phyloP scores from a whole-genome alignment of 1,140 invertebrate species.

The Aphis gossypii region DNA sequence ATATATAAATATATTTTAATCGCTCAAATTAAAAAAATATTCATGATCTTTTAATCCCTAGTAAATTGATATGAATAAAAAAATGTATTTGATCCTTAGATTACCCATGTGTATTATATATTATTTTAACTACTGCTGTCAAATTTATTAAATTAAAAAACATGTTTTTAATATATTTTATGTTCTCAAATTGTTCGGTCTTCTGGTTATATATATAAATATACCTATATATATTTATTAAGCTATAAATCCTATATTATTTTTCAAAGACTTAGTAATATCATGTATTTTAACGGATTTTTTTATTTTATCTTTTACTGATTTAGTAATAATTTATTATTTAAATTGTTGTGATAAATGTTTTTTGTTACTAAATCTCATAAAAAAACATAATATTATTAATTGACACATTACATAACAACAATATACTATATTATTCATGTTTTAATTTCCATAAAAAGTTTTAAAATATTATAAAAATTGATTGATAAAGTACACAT shows the following conservation, averaged over 20 bases:
- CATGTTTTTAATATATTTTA: not conserved
- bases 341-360: not conserved
- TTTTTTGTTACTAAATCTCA: not conserved
- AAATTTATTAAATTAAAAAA: not conserved
- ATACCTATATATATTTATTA: not conserved
- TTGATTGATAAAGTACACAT: not conserved
- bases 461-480: not conserved
- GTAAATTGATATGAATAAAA: not conserved
- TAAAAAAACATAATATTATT: not conserved
- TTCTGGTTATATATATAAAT: not conserved
- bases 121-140: not conserved
- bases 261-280: not conserved
- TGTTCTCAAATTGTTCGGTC: not conserved
- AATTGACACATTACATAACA: not conserved
- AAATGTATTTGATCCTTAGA: not conserved
- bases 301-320: not conserved
- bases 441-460: not conserved
- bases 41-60: not conserved
- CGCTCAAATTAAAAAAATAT: not conserved
- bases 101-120: not conserved
- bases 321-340: not conserved
- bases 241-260: not conserved
- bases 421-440: not conserved
- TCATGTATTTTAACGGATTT: not conserved
- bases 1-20: not conserved